Evolutionary conservation across 2,888 invertebrate genomes (phyloP).

Genomic region (Pristionchus exspectatus): DNA sequence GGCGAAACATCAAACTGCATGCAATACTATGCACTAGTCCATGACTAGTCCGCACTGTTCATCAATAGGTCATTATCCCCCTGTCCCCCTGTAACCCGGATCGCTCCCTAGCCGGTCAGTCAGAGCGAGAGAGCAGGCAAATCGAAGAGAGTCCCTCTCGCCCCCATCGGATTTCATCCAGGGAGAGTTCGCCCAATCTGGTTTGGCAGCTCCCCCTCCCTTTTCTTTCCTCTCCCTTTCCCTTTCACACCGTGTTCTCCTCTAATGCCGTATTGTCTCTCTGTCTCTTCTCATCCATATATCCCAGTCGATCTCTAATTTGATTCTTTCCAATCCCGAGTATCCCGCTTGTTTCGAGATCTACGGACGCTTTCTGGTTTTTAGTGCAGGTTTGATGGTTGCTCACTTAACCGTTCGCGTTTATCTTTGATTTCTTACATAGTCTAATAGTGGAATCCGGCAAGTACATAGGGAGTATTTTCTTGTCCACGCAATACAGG

Average conservation of each 20-base stretch:
- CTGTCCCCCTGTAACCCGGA: background rate
- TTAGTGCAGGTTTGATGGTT: too few species aligned
- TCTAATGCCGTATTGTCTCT: background rate
- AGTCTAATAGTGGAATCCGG: too few species aligned
- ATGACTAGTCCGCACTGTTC: background rate
- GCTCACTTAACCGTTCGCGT: too few species aligned
- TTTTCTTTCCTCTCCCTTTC: background rate
- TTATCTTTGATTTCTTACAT: too few species aligned
- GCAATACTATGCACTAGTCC: background rate
- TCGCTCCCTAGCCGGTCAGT: background rate
- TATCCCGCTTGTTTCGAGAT: too few species aligned
- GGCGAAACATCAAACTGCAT: background rate
- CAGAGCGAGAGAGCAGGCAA: too few species aligned
- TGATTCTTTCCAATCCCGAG: too few species aligned
- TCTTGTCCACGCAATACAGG: too few species aligned
- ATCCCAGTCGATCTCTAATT: background rate
- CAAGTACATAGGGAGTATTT: too few species aligned
- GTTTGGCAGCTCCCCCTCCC: background rate
- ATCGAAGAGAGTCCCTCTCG: too few species aligned
- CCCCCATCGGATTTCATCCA: background rate
- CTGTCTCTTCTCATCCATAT: background rate
- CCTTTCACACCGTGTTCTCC: background rate
- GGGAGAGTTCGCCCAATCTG: conserved; percentile 12
- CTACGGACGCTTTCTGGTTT: too few species aligned
- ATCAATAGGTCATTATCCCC: background rate